Base-by-base conservation (phyloP, 2,888 invertebrate species). In the Panorpa germanica region DNA sequence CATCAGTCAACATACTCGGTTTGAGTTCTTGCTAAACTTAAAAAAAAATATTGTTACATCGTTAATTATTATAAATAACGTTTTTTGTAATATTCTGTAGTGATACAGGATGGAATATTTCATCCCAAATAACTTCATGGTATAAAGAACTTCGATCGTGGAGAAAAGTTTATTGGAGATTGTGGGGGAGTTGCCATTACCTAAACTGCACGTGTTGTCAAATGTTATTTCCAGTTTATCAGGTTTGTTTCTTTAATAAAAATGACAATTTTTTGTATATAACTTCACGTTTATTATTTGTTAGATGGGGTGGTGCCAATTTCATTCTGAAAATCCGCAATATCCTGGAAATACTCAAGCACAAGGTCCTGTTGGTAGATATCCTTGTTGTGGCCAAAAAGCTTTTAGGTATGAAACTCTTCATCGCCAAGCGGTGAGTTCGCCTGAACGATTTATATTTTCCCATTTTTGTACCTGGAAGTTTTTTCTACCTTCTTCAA, bases 141-240 rank as follows among this genome's bases (percentile, higher is more conserved):
- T 77, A 78, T 45, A 68, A 68, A 11, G 75, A 81, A 45, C 57
- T 86, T 34, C 77, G 81, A 37, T 73, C 76, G 0, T 93, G 93
- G 93, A 63, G 86, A 2, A 73, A 73, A 45, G 85, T 90, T 3
- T 93, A 91, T 54, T 93, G 93, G 93, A 66, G 80, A 24, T 56
- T 91, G 26, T 91, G 91, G 91, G 85, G 85, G 0, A 77, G 80
- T 43, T 75, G 85, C 38, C 91, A 93, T 53, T 83, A 75, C 53
- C 58, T 91, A 14, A 68, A 68, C 34, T 93, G 93, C 45, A 66
- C 69, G 27, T 63, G 68, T 3, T 90, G 88, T 45, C 76, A 78
- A 44, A 65, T 63, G 19, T 70, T 68, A 48, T 83, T 81, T 46
- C 76, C 82, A 0, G 66, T 70, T 2, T 70, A 74, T 46, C 68